Evolutionary conservation across 92 coral and sea anemone species (phyloP), one percentile per base, ranked within the genome.

Genomic region (Parazoanthus atlanticus): DNA sequence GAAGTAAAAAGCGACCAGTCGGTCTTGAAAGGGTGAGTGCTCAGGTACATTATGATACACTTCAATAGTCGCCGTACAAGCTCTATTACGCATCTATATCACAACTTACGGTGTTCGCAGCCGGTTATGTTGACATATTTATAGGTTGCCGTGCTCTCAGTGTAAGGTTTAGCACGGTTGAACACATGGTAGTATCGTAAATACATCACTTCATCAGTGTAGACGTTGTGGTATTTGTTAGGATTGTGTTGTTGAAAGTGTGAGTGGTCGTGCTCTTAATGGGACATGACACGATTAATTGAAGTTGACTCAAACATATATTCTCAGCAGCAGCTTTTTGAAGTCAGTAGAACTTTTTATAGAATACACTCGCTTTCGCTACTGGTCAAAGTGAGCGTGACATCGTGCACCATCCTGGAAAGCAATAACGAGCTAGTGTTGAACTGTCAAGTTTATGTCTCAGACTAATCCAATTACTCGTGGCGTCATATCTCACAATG

Each of bases 1-100:
- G 87, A 61, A 52, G 65, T 84, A 28, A 84, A 84, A 84, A 84
- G 87, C 78, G 87, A 84, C 78, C 78, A 84, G 87, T 30, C 78
- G 5, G 77, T 43, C 36, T 43, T 84, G 29, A 46, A 84, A 69
- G 87, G 87, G 87, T 84, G 79, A 84, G 87, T 70, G 65, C 5
- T 7, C 1, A 0, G 15, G 9, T 15, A 61, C 8, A 25, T 5
- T 61, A 9, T 61, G 69, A 15, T 61, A 3, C 8, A 61, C 28
- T 23, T 3, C 9, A 61, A 16, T 12, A 61, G 69, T 25, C 28
- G 21, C 69, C 69, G 28, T 61, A 21, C 7, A 61, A 23, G 69
- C 28, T 6, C 28, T 15, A 61, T 21, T 25, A 23, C 69, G 26
- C n/a, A 61, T 23, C 9, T 15, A 23, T 61, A 61, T 61, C 9